Percentiles rank a stretch among this genome's conserved stretches.
These are phyloP conservation scores for Galagoides demidoff DNA, from an alignment of 2,797 vertebrate genomes.

Conservation along the genomic window DNA sequence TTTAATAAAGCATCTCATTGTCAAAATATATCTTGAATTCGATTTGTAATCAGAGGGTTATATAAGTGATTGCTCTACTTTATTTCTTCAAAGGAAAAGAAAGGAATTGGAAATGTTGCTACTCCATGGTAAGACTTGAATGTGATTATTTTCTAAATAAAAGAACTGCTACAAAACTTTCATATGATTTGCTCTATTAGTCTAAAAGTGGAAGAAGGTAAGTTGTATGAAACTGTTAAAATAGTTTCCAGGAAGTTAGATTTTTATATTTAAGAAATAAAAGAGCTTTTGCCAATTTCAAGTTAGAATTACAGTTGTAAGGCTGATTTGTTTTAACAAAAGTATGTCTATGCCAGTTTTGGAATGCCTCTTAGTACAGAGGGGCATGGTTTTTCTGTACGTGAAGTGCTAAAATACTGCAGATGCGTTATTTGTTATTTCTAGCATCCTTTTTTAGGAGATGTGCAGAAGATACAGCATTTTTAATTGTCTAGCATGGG, in stretches of 20 bases:
- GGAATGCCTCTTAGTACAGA: not conserved
- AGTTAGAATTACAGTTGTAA: conserved; percentile 25
- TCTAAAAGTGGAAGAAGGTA: not conserved
- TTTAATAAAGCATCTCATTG: conserved; percentile 77
- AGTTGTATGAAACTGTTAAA: not conserved
- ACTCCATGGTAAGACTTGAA: not conserved
- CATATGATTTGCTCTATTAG: not conserved
- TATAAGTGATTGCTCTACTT: not conserved
- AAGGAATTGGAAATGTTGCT: not conserved
- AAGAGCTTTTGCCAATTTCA: conserved; percentile 3
- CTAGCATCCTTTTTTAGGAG: not conserved
- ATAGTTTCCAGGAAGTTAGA: not conserved
- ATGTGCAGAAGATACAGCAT: not conserved
- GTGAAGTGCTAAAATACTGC: not conserved
- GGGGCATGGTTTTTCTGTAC: not conserved
- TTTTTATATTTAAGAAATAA: conserved; percentile 29
- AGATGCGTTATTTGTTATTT: not conserved
- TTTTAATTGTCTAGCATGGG: not conserved
- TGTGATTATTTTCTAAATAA: not conserved
- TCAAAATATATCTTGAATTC: conserved; percentile 52
- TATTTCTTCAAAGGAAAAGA: conserved; percentile 11
- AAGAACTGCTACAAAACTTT: not conserved
- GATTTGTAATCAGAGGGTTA: conserved; percentile 13
- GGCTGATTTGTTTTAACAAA: conserved; percentile 27
- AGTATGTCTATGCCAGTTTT: not conserved